phyloP scores from a whole-genome alignment of 2,888 invertebrate species.

The Ochropleura plecta region DNA sequence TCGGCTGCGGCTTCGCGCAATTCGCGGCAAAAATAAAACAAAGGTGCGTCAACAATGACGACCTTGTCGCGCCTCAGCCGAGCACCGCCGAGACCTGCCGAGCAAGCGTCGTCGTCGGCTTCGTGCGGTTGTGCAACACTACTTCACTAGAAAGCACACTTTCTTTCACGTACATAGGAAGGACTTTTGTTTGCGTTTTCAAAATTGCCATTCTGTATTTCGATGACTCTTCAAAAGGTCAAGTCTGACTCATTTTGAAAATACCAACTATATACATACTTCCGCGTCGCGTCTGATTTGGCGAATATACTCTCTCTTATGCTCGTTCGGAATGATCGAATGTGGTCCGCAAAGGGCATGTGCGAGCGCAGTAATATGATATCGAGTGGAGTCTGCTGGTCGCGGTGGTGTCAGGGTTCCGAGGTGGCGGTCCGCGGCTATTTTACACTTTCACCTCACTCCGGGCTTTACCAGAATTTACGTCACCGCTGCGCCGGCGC shows the following conservation, averaged over 20 bases:
- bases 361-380: constrained; percentile 40
- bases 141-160: constrained; percentile 80
- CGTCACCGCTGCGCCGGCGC: constrained; percentile 77
- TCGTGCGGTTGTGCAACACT: constrained; percentile 63
- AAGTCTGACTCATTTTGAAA: constrained; percentile 44
- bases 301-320: constrained; percentile 20
- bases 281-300: constrained; percentile 51
- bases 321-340: constrained; percentile 29
- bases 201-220: constrained; percentile 33
- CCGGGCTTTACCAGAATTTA: constrained; percentile 81
- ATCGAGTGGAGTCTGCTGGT: constrained; percentile 45
- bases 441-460: constrained; percentile 85
- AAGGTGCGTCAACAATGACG: constrained; percentile 76
- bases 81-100: constrained; percentile 7
- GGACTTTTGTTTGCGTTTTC: constrained; percentile 54
- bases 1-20: constrained; percentile 61
- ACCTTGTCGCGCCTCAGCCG: constrained; percentile 73
- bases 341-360: constrained; percentile 51
- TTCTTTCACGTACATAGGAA: constrained; percentile 74
- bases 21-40: constrained; percentile 74
- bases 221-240: constrained; percentile 48
- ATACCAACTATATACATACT: constrained; percentile 67
- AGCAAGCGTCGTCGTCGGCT: constrained; percentile 33
- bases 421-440: constrained; percentile 67
- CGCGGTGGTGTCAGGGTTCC: constrained; percentile 76